Conservation (phyloP, 2,888 invertebrate genomes). For the Drosophila infuscata region DNA sequence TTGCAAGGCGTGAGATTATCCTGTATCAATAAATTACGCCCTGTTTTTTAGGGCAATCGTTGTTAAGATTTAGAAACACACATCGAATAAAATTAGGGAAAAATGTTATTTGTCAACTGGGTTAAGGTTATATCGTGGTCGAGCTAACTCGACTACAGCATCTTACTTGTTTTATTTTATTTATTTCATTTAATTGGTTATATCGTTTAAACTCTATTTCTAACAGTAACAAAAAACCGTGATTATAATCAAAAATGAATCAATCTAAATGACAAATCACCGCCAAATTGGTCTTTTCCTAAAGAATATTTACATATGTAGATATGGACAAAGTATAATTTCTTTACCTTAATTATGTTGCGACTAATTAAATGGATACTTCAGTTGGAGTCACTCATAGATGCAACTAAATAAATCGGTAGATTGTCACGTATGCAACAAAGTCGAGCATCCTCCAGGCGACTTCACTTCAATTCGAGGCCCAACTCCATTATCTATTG, state of each 20-base stretch:
- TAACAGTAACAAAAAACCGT: background rate
- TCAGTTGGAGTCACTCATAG: conserved; percentile 11
- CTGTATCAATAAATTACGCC: conserved; percentile 8
- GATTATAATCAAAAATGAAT: background rate
- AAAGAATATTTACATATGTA: background rate
- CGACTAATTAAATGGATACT: conserved; percentile 20
- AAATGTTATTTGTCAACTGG: background rate
- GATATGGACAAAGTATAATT: background rate
- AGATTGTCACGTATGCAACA: conserved; percentile 67
- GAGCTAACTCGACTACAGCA: no score
- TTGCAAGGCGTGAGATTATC: conserved; percentile 26
- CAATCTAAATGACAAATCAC: background rate
- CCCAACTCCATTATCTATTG: background rate
- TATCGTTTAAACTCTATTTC: background rate
- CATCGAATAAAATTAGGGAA: background rate
- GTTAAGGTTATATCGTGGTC: no score
- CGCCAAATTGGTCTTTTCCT: background rate
- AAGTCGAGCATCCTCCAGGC: conserved; percentile 39
- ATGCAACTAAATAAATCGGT: conserved; percentile 38
- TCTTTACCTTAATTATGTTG: background rate
- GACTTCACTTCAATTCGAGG: conserved; percentile 12
- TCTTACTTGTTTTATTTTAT: background rate
- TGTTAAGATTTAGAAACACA: background rate
- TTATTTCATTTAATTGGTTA: background rate
- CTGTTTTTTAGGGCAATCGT: background rate